Evolutionary conservation across 2,797 vertebrate species (phyloP).

Genomic region (Artibeus jamaicensis): DNA sequence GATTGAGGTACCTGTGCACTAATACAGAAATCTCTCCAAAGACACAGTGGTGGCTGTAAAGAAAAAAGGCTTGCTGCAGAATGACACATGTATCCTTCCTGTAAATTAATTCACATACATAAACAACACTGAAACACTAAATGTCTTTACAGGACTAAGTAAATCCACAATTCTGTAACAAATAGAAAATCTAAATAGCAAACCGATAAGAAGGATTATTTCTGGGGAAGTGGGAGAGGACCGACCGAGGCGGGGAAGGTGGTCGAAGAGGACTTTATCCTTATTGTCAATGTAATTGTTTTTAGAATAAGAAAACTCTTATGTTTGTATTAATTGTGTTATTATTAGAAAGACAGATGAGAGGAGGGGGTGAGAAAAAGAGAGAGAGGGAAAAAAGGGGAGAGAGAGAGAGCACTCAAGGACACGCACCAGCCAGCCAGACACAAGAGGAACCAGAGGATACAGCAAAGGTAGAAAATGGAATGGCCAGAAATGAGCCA

Average conservation of each 20-base stretch:
- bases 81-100: not conserved
- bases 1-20: not conserved
- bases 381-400: not conserved
- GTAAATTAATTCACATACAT: not conserved
- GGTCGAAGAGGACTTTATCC: not conserved
- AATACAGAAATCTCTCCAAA: not conserved
- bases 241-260: not conserved
- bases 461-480: not conserved
- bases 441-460: not conserved
- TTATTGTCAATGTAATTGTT: not conserved
- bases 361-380: too few species aligned
- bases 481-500: constrained; percentile 11
- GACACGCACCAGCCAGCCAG: not conserved
- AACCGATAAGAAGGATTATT: not conserved
- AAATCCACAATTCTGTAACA: not conserved
- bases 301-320: not conserved
- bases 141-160: not conserved
- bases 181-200: not conserved
- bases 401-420: too few species aligned
- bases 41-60: not conserved
- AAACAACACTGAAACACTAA: not conserved
- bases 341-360: not conserved
- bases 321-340: not conserved
- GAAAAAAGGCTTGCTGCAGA: not conserved
- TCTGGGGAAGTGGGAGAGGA: not conserved